phyloP scores from a whole-genome alignment of 1,140 invertebrate species.

The Proales similis region DNA sequence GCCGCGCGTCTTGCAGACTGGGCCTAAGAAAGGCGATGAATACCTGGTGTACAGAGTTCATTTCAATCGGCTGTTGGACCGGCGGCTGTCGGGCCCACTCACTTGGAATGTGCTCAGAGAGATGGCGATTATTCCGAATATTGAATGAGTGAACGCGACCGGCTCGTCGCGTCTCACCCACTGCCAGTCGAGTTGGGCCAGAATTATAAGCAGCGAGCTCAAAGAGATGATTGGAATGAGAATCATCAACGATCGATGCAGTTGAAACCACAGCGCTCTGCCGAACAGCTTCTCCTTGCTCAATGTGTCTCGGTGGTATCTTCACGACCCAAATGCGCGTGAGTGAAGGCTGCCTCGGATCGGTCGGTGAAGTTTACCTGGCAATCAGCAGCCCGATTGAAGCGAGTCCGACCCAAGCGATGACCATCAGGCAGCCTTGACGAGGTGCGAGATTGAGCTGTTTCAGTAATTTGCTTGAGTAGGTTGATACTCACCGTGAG shows the following conservation, averaged over 20 bases:
- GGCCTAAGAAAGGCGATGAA: no score
- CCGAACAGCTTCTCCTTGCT: constrained; percentile 5
- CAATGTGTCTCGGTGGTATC: no score
- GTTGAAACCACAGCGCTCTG: neutral
- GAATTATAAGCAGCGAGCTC: constrained; percentile 1
- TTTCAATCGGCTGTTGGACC: no score
- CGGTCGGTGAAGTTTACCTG: constrained; percentile 2
- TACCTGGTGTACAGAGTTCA: no score
- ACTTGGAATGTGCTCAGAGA: constrained; percentile 26
- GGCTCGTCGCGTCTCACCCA: constrained; percentile 7
- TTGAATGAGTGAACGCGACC: constrained; percentile 19
- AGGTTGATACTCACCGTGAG: constrained; percentile 3
- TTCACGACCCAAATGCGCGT: no score
- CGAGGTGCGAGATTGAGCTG: no score
- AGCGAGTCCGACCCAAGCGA: constrained; percentile 25
- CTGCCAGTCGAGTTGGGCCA: constrained; percentile 11
- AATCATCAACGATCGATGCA: constrained; percentile 28
- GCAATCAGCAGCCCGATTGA: constrained; percentile 22
- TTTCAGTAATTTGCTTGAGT: no score
- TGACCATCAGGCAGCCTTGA: constrained; percentile 18
- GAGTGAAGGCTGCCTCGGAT: no score
- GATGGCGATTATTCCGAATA: constrained; percentile 35
- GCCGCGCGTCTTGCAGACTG: no score
- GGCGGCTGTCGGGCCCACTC: no score
- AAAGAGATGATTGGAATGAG: constrained; percentile 17